phyloP scores from a whole-genome alignment of 2,113 vertebrate species.

The Python bivittatus region DNA sequence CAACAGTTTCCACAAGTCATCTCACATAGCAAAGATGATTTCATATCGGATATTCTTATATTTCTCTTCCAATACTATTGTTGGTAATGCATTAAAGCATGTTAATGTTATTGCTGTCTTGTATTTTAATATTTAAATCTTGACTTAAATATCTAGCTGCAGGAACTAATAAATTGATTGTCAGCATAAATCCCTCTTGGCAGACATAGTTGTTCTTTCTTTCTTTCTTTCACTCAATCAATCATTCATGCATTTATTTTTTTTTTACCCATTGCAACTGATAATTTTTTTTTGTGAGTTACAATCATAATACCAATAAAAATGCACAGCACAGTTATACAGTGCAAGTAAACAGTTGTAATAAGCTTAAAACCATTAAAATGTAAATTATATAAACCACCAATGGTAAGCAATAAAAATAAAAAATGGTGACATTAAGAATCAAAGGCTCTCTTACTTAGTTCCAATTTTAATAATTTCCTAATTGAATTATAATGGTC shows the following conservation, averaged over 20 bases:
- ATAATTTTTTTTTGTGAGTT: too few species aligned
- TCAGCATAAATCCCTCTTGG: neutral
- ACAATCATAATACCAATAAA: neutral
- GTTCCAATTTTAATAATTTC: neutral
- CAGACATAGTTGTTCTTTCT: neutral
- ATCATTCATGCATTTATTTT: neutral
- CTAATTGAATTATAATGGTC: neutral
- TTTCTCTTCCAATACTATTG: neutral
- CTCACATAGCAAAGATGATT: neutral
- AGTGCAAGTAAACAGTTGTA: neutral
- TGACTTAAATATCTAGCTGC: neutral
- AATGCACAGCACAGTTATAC: neutral
- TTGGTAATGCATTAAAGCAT: neutral
- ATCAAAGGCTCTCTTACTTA: neutral
- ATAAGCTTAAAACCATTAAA: neutral
- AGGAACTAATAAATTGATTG: neutral
- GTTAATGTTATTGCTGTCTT: neutral
- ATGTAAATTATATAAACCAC: neutral
- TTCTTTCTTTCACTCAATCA: too few species aligned
- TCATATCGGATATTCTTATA: neutral
- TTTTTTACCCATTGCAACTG: neutral
- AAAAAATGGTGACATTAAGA: neutral
- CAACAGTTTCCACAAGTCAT: neutral
- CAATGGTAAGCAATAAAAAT: neutral
- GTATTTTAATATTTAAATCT: neutral